Evolutionary conservation across 2,113 vertebrate genomes (phyloP), one percentile per base, ranked within the genome.

Genomic region (Cricetomys ansorgei): DNA sequence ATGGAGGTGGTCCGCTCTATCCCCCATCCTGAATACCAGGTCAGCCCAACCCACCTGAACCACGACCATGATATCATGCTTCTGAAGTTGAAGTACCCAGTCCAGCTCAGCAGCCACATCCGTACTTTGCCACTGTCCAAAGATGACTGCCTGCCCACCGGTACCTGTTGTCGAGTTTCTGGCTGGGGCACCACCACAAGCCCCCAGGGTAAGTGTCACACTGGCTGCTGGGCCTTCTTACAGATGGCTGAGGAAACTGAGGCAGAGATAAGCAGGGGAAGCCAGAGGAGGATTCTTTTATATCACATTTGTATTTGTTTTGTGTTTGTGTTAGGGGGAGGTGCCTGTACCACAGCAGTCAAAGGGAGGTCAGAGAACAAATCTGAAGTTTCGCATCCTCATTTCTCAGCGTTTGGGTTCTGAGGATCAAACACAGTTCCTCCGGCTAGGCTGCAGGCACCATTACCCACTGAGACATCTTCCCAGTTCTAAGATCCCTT

Each of bases 121-220:
- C 64, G 48, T 0, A 17, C 40, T 21, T 75, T 98, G 50, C 88
- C 95, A 0, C 85, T 98, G 17, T 92, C 97, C 57, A 88, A 3
- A 9, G 45, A 72, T 0, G 34, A 37, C 88, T 91, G 88, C 67
- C 86, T 96, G 3, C 88, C 96, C 0, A 10, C 92, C 0, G 97
- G 96, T 17, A 97, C 97, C 76, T 85, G 88, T 62, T 98, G 98
- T 34, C 67, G 73, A 3, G 97, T 98, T 59, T 98, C 98, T 0
- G 98, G 98, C 72, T 98, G 98, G 98, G 98, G 98, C n/a, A 97
- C 98, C 55, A 98, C 97, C 70, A 97, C 97, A 50, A 98, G 97
- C 43, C 98, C 98, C 57, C 89, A 94, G 92, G 98, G 98, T 98
- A 97, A 2, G 95, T 19, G 53, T 57, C 59, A 34, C 43, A 1